Evolutionary conservation across 2,888 invertebrate genomes (phyloP).

Genomic region (Pheosia tremula): DNA sequence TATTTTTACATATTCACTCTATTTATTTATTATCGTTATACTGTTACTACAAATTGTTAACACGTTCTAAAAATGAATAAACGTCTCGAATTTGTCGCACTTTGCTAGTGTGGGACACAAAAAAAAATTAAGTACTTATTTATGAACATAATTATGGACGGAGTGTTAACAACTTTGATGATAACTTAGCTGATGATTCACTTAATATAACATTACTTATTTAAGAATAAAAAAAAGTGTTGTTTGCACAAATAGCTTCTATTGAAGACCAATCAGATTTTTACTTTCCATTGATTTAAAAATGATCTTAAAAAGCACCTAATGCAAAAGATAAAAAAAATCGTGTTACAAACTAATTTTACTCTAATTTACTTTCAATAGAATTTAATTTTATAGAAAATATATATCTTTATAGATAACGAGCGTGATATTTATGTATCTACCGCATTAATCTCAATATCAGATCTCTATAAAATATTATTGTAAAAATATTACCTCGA

Average conservation of each 20-base stretch:
- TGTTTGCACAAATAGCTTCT: constrained; percentile 18
- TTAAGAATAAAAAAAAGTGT: constrained; percentile 12
- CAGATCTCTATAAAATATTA: constrained; percentile 74
- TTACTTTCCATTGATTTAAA: constrained; percentile 23
- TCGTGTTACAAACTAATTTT: constrained; percentile 33
- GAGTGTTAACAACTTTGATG: constrained; percentile 69
- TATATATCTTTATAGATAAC: constrained; percentile 55
- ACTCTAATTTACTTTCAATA: constrained; percentile 35
- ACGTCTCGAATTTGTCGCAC: constrained; percentile 36
- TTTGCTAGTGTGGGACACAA: constrained; percentile 56
- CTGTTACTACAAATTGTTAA: constrained; percentile 38
- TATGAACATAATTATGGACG: constrained; percentile 75
- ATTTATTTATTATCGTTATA: neutral
- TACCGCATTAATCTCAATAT: constrained; percentile 78
- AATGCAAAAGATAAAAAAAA: constrained; percentile 32
- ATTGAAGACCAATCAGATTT: constrained; percentile 10
- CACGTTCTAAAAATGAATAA: constrained; percentile 30
- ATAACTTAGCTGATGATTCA: constrained; percentile 30
- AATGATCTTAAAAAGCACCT: constrained; percentile 45
- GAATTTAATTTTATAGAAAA: constrained; percentile 45
- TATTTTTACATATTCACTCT: neutral
- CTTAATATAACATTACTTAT: constrained; percentile 21
- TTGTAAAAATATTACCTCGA: constrained; percentile 59
- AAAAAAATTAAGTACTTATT: constrained; percentile 78
- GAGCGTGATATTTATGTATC: constrained; percentile 51